Conservation (phyloP, 2,113 vertebrate species). For the Pelecanus crispus region DNA sequence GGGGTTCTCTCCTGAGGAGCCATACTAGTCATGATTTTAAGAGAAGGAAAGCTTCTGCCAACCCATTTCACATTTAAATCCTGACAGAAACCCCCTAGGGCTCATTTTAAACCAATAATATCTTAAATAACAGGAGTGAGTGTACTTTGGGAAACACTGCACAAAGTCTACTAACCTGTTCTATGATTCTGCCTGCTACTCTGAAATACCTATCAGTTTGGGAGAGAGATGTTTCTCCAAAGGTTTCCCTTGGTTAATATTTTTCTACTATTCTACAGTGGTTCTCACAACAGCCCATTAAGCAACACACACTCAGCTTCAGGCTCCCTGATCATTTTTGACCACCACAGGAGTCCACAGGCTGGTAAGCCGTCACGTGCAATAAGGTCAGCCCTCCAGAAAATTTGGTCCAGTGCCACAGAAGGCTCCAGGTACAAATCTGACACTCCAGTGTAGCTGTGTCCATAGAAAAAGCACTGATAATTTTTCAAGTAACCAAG, state of each 20-base stretch:
- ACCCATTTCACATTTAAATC: neutral
- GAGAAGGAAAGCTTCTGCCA: neutral
- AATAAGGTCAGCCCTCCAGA: neutral
- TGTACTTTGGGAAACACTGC: neutral
- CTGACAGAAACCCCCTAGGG: neutral
- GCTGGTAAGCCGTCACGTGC: neutral
- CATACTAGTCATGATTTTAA: neutral
- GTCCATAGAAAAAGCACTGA: neutral
- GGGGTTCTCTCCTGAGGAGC: neutral
- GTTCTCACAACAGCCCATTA: neutral
- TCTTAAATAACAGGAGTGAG: neutral
- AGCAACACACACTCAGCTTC: neutral
- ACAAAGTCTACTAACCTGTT: neutral
- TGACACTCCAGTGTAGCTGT: neutral
- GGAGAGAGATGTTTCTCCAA: neutral
- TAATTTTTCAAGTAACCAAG: neutral
- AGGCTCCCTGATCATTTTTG: neutral
- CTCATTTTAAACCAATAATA: slow-evolving; percentile 10
- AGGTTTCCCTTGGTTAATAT: neutral
- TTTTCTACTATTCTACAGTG: neutral
- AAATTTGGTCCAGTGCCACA: neutral
- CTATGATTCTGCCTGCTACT: neutral
- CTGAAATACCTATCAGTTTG: neutral
- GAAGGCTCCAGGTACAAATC: neutral
- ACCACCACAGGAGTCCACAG: neutral